Evolutionary conservation across 2,888 invertebrate species (phyloP).

Genomic region (Ophion slaviceki): DNA sequence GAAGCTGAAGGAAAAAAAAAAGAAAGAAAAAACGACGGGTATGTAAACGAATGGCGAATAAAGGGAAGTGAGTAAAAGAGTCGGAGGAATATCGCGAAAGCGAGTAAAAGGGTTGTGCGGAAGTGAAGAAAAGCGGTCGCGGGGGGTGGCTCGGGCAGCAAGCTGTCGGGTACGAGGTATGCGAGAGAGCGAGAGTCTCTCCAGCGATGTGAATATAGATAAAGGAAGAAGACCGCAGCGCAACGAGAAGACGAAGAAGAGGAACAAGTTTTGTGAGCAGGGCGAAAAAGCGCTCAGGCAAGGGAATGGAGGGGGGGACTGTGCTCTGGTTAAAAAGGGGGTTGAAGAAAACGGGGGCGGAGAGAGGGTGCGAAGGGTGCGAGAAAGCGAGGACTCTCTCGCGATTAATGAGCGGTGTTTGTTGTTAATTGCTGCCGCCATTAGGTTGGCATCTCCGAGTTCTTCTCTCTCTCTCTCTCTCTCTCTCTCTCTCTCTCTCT

Average conservation of each 20-base stretch:
- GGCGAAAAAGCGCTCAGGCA: slow-evolving; percentile 18
- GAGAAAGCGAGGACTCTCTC: slow-evolving; percentile 74
- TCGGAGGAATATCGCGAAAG: slow-evolving; percentile 39
- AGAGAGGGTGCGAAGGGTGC: slow-evolving; percentile 57
- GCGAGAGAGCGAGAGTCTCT: slow-evolving; percentile 22
- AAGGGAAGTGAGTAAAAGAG: slow-evolving; percentile 43
- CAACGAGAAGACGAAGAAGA: slow-evolving; percentile 8
- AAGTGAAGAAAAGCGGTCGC: slow-evolving; percentile 21
- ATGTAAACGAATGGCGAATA: slow-evolving; percentile 23
- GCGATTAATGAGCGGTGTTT: slow-evolving; percentile 84
- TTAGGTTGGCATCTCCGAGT: slow-evolving; percentile 81
- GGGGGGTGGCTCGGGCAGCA: slow-evolving; percentile 10
- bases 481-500: slow-evolving; percentile 42
- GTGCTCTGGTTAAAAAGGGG: slow-evolving; percentile 5
- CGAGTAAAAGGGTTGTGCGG: slow-evolving; percentile 29
- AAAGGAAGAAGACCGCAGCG: slow-evolving; percentile 33
- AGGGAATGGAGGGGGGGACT: neutral
- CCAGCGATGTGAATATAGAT: slow-evolving; percentile 21
- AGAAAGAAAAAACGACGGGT: neutral
- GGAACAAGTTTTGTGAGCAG: slow-evolving; percentile 11
- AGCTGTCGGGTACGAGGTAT: slow-evolving; percentile 8
- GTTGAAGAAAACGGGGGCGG: slow-evolving; percentile 9
- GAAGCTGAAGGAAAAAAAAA: neutral
- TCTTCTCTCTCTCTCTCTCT: slow-evolving; percentile 50
- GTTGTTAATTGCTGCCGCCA: slow-evolving; percentile 84